These are phyloP conservation scores for Sebastes diaconus DNA, from an alignment of 2,797 vertebrate species.

Conservation along the genomic window DNA sequence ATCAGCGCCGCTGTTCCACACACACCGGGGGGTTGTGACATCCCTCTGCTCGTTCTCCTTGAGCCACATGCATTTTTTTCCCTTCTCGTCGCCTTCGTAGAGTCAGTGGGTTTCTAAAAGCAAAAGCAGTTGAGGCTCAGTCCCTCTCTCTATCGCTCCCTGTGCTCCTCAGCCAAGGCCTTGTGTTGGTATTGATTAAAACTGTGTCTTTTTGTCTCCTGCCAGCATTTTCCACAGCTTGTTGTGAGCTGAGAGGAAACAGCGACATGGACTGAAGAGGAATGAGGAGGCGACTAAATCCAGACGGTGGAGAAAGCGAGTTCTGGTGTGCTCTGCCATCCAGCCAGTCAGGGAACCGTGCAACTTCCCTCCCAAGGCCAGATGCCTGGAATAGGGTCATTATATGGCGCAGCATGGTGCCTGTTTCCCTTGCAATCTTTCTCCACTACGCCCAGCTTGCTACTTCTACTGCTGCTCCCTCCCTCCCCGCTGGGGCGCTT, in stretches of 20 bases:
- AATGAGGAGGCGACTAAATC: constrained; percentile 52
- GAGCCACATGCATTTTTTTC: constrained; percentile 28
- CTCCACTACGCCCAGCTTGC: constrained; percentile 46
- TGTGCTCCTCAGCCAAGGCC: constrained; percentile 64
- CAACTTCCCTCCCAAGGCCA: constrained; percentile 56
- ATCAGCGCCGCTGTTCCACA: background rate
- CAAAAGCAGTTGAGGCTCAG: constrained; percentile 48
- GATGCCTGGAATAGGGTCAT: constrained; percentile 58
- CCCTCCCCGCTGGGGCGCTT: constrained; percentile 40
- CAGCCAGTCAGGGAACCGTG: constrained; percentile 35
- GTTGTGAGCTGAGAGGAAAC: constrained; percentile 64
- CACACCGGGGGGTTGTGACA: constrained; percentile 19
- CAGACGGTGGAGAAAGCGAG: constrained; percentile 37
- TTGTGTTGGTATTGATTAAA: constrained; percentile 79
- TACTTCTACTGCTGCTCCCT: constrained; percentile 38
- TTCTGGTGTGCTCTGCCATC: constrained; percentile 36
- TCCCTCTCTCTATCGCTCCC: constrained; percentile 23
- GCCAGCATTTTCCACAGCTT: constrained; percentile 71
- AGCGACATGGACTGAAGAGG: constrained; percentile 36
- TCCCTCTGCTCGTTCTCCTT: constrained; percentile 35
- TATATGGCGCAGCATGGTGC: constrained; percentile 53
- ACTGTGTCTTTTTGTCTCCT: constrained; percentile 71
- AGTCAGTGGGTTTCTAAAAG: constrained; percentile 62
- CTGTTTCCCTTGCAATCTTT: constrained; percentile 47
- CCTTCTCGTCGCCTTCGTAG: constrained; percentile 33